Percentiles rank a stretch among this genome's conserved stretches.
Conservation (phyloP, 2,113 vertebrate species). For the Stomatorhinus ivindoensis region DNA sequence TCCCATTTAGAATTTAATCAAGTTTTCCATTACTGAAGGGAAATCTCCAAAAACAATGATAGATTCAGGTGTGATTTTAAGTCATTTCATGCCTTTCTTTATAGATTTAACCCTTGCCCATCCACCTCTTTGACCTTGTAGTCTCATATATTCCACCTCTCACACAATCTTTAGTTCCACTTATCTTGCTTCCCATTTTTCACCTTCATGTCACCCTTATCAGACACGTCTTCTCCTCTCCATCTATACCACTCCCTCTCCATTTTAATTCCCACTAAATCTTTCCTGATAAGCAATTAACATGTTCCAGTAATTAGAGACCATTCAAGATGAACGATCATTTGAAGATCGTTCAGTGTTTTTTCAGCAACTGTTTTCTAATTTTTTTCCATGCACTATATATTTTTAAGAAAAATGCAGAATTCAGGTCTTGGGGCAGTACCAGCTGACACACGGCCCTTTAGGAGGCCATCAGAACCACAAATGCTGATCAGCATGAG, state of each 20-base stretch:
- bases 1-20: background rate
- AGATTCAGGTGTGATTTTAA: background rate
- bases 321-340: background rate
- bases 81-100: background rate
- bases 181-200: background rate
- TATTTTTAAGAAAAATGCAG: no score
- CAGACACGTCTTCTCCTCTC: background rate
- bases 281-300: constrained; percentile 1
- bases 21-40: background rate
- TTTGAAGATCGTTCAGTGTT: background rate
- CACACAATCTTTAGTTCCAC: background rate
- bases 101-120: background rate
- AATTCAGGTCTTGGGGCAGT: background rate
- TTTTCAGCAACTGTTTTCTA: background rate
- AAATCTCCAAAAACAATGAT: background rate
- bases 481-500: background rate
- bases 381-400: background rate
- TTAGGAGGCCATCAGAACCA: background rate
- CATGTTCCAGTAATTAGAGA: background rate
- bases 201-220: background rate
- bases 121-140: background rate
- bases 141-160: background rate
- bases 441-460: background rate
- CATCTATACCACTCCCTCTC: background rate
- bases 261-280: background rate